Evolutionary conservation across 2,113 vertebrate species (phyloP).

Genomic region (Stictonetta naevosa): DNA sequence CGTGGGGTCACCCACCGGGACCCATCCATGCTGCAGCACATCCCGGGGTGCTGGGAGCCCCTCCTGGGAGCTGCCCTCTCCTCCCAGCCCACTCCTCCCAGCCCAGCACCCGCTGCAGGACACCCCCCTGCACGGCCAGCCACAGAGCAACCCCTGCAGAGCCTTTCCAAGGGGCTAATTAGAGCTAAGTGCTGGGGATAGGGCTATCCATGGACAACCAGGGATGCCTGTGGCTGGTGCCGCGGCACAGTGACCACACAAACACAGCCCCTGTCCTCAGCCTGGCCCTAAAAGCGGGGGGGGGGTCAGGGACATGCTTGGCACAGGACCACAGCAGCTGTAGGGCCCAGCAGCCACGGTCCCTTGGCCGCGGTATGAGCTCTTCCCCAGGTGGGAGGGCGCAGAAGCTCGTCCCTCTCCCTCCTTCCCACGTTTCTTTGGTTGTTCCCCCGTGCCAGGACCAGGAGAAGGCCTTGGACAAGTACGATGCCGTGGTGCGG

Average conservation of each 20-base stretch:
- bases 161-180: not conserved
- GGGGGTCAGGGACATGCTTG: not conserved
- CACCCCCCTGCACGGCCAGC: not conserved
- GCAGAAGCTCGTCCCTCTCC: accelerated
- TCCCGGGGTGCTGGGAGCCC: not conserved
- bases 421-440: not conserved
- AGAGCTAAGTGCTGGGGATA: not conserved
- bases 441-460: slow-evolving; percentile 75
- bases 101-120: accelerated
- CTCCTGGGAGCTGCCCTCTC: not conserved
- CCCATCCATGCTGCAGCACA: not conserved
- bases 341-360: accelerated
- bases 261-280: not conserved
- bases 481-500: slow-evolving; percentile 85
- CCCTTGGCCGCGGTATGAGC: accelerated
- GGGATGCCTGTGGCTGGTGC: not conserved
- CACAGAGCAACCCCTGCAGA: accelerated
- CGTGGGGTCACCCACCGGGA: not conserved
- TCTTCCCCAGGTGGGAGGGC: not conserved
- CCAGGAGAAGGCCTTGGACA: slow-evolving; percentile 91
- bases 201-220: not conserved
- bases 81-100: not conserved
- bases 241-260: accelerated
- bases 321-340: not conserved
- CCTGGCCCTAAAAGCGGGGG: not conserved